Evolutionary conservation across 2,888 invertebrate species (phyloP), one percentile per base, ranked within the genome.

Genomic region (Matsumyia berberina): DNA sequence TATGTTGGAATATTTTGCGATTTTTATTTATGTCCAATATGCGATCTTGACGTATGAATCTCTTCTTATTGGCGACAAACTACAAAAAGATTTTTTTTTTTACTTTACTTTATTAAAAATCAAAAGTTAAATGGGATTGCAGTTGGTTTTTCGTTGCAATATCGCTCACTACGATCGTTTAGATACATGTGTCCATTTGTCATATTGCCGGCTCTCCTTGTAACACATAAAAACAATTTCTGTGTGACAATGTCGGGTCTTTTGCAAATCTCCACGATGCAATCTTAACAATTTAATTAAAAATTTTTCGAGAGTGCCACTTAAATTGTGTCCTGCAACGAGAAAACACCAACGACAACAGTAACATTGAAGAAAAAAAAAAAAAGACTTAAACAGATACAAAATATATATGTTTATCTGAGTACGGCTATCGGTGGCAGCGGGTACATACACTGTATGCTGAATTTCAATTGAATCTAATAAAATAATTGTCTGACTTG

Each of bases 271-370:
- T 85, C 74, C 69, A 64, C 74, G 80, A 66, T 70, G 58, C 74
- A 80, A 85, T 85, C 85, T 85, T 85, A 85, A 85, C 85, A 85
- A 80, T 85, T 85, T 85, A 85, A 85, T 85, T 85, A 85, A 85
- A 76, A 37, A 85, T 85, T 80, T 85, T 85, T 85, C 58, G 79
- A 73, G 73, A 83, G 67, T 83, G 83, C 79, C 67, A 57, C 79
- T 79, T 79, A 69, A 79, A 83, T 60, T 83, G 74, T 70, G 55
- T 70, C 66, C 58, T 79, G 85, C 64, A 64, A 60, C 60, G 70
- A 57, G 66, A 53, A 33, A 15, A 42, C 24, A 24, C 24, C 24
- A 24, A 24, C 24, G 4, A 24, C 4, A 24, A 24, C 24, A 24
- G 24, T n/a, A n/a, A n/a, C n/a, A n/a, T n/a, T n/a, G n/a, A n/a